A percentile compares a stretch with the other conserved stretches of the same genome.
phyloP scores from a whole-genome alignment of 1,140 invertebrate genomes.

The Brachionus rotundiformis region DNA sequence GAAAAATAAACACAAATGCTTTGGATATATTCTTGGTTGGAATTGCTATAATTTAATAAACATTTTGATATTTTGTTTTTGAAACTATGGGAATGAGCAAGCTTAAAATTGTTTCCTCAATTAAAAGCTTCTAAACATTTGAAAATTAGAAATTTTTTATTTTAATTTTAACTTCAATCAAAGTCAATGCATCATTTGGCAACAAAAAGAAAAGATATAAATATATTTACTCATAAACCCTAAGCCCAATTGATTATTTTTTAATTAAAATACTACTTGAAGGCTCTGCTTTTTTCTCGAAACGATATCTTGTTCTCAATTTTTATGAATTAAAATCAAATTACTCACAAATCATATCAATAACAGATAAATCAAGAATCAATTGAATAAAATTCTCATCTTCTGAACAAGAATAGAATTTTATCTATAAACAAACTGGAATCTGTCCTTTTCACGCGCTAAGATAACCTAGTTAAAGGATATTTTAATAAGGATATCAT shows the following conservation, averaged over 20 bases:
- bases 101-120: neutral
- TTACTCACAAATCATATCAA: conserved; percentile 15
- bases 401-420: neutral
- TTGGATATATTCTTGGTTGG: neutral
- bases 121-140: too few species aligned
- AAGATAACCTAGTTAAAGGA: neutral
- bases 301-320: conserved; percentile 14
- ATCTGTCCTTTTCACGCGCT: neutral
- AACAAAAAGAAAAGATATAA: neutral
- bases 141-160: too few species aligned
- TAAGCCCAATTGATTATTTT: neutral
- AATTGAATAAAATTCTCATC: neutral
- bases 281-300: neutral
- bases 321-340: conserved; percentile 18
- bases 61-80: neutral
- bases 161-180: too few species aligned
- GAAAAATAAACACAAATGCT: neutral
- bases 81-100: neutral
- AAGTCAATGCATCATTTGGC: neutral
- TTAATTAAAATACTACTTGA: conserved; percentile 1
- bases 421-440: neutral
- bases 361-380: conserved; percentile 8
- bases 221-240: neutral
- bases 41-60: neutral
- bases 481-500: neutral